Base-by-base conservation (phyloP, 2,888 invertebrate species). In the Anodontia alba region DNA sequence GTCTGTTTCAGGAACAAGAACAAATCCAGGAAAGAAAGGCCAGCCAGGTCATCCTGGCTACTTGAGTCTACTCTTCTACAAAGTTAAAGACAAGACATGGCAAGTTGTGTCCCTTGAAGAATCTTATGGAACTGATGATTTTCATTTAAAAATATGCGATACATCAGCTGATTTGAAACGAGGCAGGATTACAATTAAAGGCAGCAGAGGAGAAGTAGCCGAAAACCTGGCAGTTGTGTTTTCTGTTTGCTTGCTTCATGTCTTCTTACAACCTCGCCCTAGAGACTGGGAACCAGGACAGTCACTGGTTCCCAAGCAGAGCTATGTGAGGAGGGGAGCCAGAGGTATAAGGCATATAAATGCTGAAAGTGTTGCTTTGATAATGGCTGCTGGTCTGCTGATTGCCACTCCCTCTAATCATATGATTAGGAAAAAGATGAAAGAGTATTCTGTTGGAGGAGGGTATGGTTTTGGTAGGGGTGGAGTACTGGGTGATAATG, bases 251-350 rank as follows among this genome's bases (percentile, higher is more conserved):
- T 92, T 95, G 15, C 92, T 95, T 3, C 95, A 95, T 89, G 95
- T 95, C 20, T 92, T 95, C 20, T 95, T 95, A 81, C 95, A 95
- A 89, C 95, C 95, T 2, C 93, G 95, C 42, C 92, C 92, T 3
- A 77, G 80, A 33, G 86, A 85, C 77, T 90, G 90, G 90, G 79
- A 89, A 73, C 90, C 91, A 38, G 89, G 89, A 1, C 72, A 89
- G 67, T 70, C 80, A 7, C 71, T 81, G 15, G 78, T 80, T 15
- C 74, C 78, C 20, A 57, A 80, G 20, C 69, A 73, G 42, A 81
- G 74, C 26, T 49, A 43, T 17, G 66, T 23, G 20, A 73, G 73
- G 26, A 46, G 84, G 42, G 87, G 87, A 46, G 68, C 66, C n/a
- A 79, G 76, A 36, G 26, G 12, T 31, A 80, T 71, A 54, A 88